Percentiles rank a stretch among this genome's conserved stretches.
These are phyloP conservation scores for Agrilus planipennis DNA, from an alignment of 1,140 invertebrate genomes.

Conservation along the genomic window DNA sequence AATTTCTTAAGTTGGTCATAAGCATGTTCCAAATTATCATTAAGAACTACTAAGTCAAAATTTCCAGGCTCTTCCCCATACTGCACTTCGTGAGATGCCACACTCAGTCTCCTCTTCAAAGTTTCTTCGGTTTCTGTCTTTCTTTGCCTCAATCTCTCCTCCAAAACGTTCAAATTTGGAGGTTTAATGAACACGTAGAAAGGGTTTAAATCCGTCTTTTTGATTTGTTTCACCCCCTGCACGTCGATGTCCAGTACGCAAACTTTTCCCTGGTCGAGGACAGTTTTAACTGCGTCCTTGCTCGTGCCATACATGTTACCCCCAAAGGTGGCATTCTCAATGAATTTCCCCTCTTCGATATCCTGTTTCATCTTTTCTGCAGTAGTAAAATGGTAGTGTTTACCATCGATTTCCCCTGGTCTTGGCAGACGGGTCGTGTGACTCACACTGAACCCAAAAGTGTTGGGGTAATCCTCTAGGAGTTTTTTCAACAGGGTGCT, in stretches of 20 bases:
- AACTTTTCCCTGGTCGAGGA: constrained; percentile 62
- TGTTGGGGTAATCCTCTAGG: constrained; percentile 77
- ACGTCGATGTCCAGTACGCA: constrained; percentile 81
- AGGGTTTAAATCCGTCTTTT: constrained; percentile 70
- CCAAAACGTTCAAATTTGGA: constrained; percentile 69
- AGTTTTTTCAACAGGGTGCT: constrained; percentile 81
- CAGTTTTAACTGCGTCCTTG: constrained; percentile 73
- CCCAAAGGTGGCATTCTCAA: constrained; percentile 86
- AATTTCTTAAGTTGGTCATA: constrained; percentile 70
- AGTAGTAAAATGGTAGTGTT: constrained; percentile 85
- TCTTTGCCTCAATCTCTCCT: constrained; percentile 61
- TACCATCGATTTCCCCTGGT: constrained; percentile 59
- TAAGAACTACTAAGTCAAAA: constrained; percentile 86
- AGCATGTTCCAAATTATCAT: constrained; percentile 81
- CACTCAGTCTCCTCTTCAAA: constrained; percentile 57
- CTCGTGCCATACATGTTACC: constrained; percentile 96
- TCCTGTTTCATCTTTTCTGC: constrained; percentile 62
- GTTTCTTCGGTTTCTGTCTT: constrained; percentile 86
- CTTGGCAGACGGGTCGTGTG: constrained; percentile 73
- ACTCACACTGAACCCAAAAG: constrained; percentile 89
- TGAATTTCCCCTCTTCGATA: constrained; percentile 73
- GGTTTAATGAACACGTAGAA: constrained; percentile 88
- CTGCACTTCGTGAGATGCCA: constrained; percentile 66
- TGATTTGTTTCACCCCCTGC: constrained; percentile 90
- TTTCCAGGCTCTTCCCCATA: constrained; percentile 72